Conservation (phyloP, 2,797 vertebrate genomes). For the Amblyraja radiata region DNA sequence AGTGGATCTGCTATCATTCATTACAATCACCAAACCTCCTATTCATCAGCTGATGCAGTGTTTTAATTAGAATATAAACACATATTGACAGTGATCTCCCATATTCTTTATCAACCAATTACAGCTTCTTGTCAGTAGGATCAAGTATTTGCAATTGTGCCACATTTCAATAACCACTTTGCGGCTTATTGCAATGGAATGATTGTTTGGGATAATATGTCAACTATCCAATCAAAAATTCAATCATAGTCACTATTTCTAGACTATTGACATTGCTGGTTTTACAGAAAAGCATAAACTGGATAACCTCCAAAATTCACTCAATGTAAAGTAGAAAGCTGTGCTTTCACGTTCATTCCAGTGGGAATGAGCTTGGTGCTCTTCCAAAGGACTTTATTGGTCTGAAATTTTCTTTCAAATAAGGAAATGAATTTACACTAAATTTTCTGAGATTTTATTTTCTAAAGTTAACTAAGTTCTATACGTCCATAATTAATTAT, state of each 20-base stretch:
- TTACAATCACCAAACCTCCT: no score
- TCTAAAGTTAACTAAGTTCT: neutral
- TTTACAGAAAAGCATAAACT: neutral
- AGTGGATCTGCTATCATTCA: no score
- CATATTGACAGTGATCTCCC: neutral
- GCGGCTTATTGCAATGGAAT: neutral
- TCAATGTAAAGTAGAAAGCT: constrained; percentile 8
- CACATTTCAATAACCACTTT: neutral
- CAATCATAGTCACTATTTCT: neutral
- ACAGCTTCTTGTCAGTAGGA: neutral
- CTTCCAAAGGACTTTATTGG: constrained; percentile 5
- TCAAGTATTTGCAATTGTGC: neutral
- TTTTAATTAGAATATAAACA: neutral
- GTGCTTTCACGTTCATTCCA: neutral
- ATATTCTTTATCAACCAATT: neutral
- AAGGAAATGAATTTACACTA: neutral
- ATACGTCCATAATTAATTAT: neutral
- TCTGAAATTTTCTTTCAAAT: constrained; percentile 21
- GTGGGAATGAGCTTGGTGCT: neutral
- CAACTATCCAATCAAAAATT: neutral
- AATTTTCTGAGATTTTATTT: neutral
- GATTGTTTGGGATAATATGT: neutral
- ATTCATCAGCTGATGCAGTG: neutral
- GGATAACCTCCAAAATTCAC: neutral
- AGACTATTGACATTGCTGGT: neutral